Evolutionary conservation across 2,797 vertebrate species (phyloP).

Genomic region (Protonibea diacanthus): DNA sequence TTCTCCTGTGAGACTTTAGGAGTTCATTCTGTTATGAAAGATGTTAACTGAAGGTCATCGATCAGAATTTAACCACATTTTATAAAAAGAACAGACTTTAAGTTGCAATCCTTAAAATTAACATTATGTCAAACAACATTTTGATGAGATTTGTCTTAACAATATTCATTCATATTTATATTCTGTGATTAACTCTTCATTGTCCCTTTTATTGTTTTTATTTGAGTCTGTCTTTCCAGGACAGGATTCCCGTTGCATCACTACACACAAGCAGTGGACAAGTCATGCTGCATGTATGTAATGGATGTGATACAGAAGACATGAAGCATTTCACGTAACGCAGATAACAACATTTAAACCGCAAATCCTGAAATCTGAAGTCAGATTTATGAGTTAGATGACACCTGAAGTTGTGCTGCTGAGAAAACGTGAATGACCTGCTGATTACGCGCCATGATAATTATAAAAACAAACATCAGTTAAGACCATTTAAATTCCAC

Average conservation of each 20-base stretch:
- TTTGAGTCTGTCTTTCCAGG: background rate
- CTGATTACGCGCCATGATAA: too few relatives aligned
- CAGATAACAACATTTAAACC: background rate
- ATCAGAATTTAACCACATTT: background rate
- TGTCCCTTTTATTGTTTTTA: background rate
- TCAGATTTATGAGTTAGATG: too few relatives aligned
- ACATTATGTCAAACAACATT: background rate
- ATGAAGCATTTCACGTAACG: background rate
- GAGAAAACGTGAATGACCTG: too few relatives aligned
- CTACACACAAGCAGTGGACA: background rate
- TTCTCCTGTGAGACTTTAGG: constrained; percentile 22
- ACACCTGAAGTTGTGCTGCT: too few relatives aligned
- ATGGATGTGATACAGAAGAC: background rate
- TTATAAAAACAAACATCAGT: too few relatives aligned
- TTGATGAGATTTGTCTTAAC: background rate
- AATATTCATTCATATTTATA: background rate
- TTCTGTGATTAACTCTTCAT: background rate
- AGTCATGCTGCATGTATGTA: background rate
- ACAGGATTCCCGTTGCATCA: background rate
- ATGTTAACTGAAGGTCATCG: background rate
- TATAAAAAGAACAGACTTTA: background rate
- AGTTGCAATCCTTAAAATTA: background rate
- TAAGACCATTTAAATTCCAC: background rate
- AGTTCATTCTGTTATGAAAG: constrained; percentile 4
- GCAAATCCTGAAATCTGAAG: too few relatives aligned